These are phyloP conservation scores for Drosophila albomicans DNA, from an alignment of 1,140 invertebrate genomes.

Conservation along the genomic window DNA sequence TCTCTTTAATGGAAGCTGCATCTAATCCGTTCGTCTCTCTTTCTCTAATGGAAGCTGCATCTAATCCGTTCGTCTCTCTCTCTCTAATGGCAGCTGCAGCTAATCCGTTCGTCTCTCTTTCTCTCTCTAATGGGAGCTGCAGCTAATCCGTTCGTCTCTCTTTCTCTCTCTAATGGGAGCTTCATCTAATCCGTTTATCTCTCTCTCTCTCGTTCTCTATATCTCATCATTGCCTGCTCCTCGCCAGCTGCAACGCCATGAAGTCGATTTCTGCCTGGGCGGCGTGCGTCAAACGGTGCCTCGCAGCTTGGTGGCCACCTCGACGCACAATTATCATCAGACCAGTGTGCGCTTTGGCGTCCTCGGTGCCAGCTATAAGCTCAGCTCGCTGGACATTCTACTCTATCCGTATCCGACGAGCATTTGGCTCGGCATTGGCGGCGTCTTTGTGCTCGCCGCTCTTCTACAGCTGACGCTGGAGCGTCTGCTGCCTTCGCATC, in stretches of 20 bases:
- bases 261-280: slow-evolving; percentile 63
- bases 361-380: slow-evolving; percentile 46
- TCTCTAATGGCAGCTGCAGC: too few species aligned
- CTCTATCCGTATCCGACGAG: slow-evolving; percentile 56
- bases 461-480: slow-evolving; percentile 45
- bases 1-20: too few species aligned
- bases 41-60: too few species aligned
- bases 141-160: too few species aligned
- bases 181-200: too few species aligned
- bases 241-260: slow-evolving; percentile 35
- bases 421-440: slow-evolving; percentile 58
- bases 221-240: not conserved
- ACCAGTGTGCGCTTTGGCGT: slow-evolving; percentile 54
- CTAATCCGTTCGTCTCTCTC: too few species aligned
- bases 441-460: slow-evolving; percentile 44
- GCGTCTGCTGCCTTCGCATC: slow-evolving; percentile 11
- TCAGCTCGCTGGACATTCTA: slow-evolving; percentile 61
- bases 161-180: too few species aligned
- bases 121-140: too few species aligned
- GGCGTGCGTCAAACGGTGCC: slow-evolving; percentile 56
- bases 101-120: too few species aligned
- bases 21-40: too few species aligned
- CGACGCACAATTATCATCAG: slow-evolving; percentile 65
- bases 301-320: slow-evolving; percentile 40
- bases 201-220: too few species aligned